phyloP scores from a whole-genome alignment of 2,888 invertebrate species.

The Rotaria macrura region DNA sequence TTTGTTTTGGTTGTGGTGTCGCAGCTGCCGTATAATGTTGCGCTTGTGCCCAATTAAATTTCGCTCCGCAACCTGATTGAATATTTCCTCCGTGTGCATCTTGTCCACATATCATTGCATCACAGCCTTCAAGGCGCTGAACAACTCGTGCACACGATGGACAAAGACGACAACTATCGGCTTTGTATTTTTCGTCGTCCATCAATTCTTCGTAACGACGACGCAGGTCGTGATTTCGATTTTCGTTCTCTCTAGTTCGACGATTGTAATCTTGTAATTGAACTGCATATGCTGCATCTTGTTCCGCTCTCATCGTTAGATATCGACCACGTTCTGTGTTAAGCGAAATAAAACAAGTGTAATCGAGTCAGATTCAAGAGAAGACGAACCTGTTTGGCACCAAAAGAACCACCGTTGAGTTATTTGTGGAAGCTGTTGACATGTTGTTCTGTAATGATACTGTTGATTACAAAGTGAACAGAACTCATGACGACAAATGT shows the following conservation, averaged over 20 bases:
- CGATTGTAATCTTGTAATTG: background rate
- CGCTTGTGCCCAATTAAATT: slow-evolving; percentile 6
- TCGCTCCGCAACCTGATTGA: background rate
- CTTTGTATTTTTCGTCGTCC: background rate
- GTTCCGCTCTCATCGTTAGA: background rate
- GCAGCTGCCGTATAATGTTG: background rate
- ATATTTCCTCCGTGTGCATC: slow-evolving; percentile 12
- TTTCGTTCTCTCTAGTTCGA: background rate
- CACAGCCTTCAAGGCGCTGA: background rate
- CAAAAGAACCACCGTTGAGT: slow-evolving; percentile 8
- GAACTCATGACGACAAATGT: background rate
- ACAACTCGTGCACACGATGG: background rate
- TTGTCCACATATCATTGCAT: slow-evolving; percentile 9
- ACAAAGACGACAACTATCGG: background rate
- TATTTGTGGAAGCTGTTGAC: background rate
- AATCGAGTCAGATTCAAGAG: too few species aligned
- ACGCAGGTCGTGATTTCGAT: background rate
- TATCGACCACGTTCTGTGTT: background rate
- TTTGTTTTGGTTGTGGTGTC: background rate
- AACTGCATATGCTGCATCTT: background rate
- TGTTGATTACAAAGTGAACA: slow-evolving; percentile 14
- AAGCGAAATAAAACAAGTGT: background rate
- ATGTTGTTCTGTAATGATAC: background rate
- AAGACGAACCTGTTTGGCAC: slow-evolving; percentile 8
- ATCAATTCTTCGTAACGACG: background rate